Conservation (phyloP, 2,797 vertebrate genomes). For the Trematomus bernacchii region DNA sequence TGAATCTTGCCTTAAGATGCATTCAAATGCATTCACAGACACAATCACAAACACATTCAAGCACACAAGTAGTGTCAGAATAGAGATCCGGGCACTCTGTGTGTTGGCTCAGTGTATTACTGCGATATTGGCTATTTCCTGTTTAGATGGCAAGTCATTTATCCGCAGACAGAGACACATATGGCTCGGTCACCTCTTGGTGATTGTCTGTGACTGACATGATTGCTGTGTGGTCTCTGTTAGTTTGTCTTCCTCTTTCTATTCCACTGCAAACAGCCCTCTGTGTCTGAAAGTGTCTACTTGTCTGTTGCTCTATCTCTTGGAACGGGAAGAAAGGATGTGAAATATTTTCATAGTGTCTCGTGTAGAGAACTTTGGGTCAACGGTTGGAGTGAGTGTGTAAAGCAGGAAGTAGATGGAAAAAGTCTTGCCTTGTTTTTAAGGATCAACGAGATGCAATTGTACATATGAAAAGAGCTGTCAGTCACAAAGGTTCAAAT, state of each 20-base stretch:
- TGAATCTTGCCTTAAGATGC: background rate
- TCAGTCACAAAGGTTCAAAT: conserved; percentile 55
- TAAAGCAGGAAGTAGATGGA: conserved; percentile 50
- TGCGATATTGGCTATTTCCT: conserved; percentile 76
- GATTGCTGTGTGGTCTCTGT: conserved; percentile 72
- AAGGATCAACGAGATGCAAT: conserved; percentile 55
- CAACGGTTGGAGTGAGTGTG: conserved; percentile 37
- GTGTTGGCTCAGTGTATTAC: conserved; percentile 54
- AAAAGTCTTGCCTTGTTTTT: conserved; percentile 34
- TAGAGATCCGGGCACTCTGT: conserved; percentile 25
- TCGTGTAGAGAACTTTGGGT: conserved; percentile 50
- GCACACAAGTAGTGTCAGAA: conserved; percentile 11
- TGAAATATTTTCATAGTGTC: conserved; percentile 59
- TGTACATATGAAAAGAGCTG: conserved; percentile 52
- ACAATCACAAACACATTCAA: conserved; percentile 1
- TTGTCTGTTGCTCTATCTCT: conserved; percentile 36
- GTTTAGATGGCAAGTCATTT: conserved; percentile 64
- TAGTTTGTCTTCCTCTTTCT: conserved; percentile 33
- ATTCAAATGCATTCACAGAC: conserved; percentile 1
- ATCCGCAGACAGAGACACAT: conserved; percentile 59
- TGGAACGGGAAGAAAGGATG: conserved; percentile 24
- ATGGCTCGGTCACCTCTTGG: conserved; percentile 66
- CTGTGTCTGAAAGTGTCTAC: conserved; percentile 9
- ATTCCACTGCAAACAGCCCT: conserved; percentile 16
- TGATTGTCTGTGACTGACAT: conserved; percentile 71